Evolutionary conservation across 2,888 invertebrate genomes (phyloP), one percentile per base, ranked within the genome.

Genomic region (Leptopilina myrica): DNA sequence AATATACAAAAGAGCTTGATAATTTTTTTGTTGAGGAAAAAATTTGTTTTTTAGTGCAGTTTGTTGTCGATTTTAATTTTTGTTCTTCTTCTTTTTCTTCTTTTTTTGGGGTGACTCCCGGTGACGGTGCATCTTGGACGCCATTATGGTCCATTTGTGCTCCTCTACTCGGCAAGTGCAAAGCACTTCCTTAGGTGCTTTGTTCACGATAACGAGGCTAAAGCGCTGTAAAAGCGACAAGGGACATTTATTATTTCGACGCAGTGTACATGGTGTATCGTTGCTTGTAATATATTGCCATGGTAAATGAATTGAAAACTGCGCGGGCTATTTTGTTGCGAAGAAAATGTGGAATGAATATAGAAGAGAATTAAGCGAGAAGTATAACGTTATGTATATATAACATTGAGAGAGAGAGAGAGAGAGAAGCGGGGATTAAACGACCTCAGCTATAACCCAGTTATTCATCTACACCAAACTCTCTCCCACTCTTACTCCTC

Each of bases 61-160:
- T 62, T 67, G 43, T 43, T 83, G 85, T 85, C 77, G 83, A 79
- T 80, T 80, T 78, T 76, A 12, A 9, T 11, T 11, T 67, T 81
- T 66, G 43, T 81, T 85, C 86, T 89, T 88, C 89, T 81, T 66
- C 49, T 81, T 85, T 86, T 89, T 88, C 89, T 89, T 89, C 86
- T 85, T 85, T 59, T 49, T 49, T 49, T 43, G 1, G 81, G 87
- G 86, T 85, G 84, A 87, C 87, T 88, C 88, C 11, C 9, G 12
- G 33, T 4, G 80, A 84, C 84, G 85, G 7, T 84, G 83, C 85
- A 83, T 81, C 82, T 83, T 76, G 83, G 80, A 76, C 83, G 76
- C 82, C 86, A 87, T 89, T 83, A 85, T 82, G 81, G 82, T 81
- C 84, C 85, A 83, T 85, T 86, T 85, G 85, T 84, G 84, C 84